phyloP scores from a whole-genome alignment of 2,888 invertebrate genomes.

The Spodoptera exigua region DNA sequence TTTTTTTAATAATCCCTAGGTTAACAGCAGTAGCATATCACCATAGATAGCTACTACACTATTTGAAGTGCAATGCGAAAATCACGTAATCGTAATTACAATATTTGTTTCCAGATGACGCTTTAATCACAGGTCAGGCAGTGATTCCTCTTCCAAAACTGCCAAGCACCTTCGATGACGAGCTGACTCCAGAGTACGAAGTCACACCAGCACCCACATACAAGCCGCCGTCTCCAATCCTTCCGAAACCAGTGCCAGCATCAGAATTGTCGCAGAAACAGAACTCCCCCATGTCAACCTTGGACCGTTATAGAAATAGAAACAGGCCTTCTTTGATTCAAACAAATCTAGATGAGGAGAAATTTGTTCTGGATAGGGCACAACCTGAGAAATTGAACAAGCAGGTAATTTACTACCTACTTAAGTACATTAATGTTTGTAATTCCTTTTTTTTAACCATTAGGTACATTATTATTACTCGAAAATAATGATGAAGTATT shows the following conservation, averaged over 20 bases:
- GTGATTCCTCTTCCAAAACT: slow-evolving; percentile 91
- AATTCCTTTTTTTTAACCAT: no score
- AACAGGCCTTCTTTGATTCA: slow-evolving; percentile 81
- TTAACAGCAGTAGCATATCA: no score
- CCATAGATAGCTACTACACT: no score
- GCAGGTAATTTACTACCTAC: slow-evolving; percentile 60
- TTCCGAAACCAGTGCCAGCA: slow-evolving; percentile 70
- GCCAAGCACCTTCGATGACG: slow-evolving; percentile 87
- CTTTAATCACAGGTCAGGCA: slow-evolving; percentile 90
- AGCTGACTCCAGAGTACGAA: slow-evolving; percentile 78
- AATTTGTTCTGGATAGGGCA: slow-evolving; percentile 92
- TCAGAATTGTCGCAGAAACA: slow-evolving; percentile 67
- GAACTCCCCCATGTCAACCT: slow-evolving; percentile 82
- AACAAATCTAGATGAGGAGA: slow-evolving; percentile 89
- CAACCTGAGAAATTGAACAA: slow-evolving; percentile 89
- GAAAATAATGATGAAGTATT: no score
- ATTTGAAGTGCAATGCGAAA: no score
- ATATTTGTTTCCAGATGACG: slow-evolving; percentile 84
- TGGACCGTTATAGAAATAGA: slow-evolving; percentile 83
- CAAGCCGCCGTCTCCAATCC: slow-evolving; percentile 77
- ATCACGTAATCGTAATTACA: no score
- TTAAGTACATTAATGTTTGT: no score
- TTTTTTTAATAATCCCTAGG: no score
- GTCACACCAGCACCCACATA: slow-evolving; percentile 72
- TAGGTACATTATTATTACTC: no score